These are phyloP conservation scores for Acomys russatus DNA, from an alignment of 2,797 vertebrate species.

Conservation along the genomic window DNA sequence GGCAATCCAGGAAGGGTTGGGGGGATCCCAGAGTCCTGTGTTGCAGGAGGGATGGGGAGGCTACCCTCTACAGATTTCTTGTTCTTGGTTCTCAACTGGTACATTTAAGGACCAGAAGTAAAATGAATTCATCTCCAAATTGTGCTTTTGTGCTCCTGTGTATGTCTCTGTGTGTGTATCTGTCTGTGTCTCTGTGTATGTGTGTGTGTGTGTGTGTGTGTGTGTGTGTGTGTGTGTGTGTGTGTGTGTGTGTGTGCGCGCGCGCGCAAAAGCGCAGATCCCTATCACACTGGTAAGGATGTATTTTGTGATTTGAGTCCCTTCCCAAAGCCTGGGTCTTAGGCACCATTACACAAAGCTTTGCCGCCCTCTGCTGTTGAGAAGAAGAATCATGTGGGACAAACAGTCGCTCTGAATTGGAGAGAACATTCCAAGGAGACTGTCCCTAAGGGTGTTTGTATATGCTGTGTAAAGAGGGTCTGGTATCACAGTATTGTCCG, in stretches of 20 bases:
- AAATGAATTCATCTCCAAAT: not conserved
- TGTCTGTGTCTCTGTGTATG: too few species aligned
- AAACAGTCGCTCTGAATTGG: conserved; percentile 53
- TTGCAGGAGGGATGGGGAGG: too few species aligned
- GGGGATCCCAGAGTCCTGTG: too few species aligned
- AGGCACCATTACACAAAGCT: conserved; percentile 80
- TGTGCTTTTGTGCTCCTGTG: not conserved
- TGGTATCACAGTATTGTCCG: conserved; percentile 1
- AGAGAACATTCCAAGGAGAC: not conserved
- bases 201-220: too few species aligned
- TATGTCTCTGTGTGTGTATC: too few species aligned
- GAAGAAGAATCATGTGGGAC: conserved; percentile 61
- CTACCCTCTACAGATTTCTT: not conserved
- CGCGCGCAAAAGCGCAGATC: not conserved
- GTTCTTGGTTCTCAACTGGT: not conserved
- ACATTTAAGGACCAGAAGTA: conserved; percentile 52
- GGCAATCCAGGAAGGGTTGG: too few species aligned
- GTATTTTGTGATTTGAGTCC: not conserved
- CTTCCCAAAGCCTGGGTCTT: not conserved
- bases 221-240: too few species aligned
- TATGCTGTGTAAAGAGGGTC: conserved; percentile 22
- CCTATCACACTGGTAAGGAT: not conserved
- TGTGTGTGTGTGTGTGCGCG: not conserved
- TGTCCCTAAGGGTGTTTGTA: conserved; percentile 44
- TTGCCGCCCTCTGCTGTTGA: conserved; percentile 89